Conservation (phyloP, 1,140 invertebrate species). For the Ceratina japonica region DNA sequence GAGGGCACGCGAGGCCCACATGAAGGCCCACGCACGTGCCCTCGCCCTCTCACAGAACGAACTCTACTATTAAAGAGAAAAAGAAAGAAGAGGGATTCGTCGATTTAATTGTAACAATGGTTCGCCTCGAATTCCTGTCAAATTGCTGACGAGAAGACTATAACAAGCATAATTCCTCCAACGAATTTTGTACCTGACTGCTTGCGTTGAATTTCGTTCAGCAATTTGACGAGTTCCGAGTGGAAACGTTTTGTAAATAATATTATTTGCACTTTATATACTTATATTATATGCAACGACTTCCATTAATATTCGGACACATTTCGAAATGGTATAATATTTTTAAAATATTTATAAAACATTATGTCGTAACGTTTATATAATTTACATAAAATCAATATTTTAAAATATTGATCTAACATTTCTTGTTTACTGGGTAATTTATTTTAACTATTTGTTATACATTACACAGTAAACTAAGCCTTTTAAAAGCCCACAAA, state of each 20-base stretch:
- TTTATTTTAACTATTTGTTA: no score
- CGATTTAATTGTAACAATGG: background rate
- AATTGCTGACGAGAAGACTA: slow-evolving; percentile 6
- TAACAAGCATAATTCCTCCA: background rate
- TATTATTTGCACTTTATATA: background rate
- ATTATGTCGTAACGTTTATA: no score
- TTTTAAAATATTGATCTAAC: no score
- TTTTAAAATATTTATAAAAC: no score
- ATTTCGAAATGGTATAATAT: no score
- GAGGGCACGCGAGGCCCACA: slow-evolving; percentile 70
- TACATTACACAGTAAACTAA: no score
- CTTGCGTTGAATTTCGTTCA: background rate
- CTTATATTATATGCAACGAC: no score
- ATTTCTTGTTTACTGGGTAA: no score
- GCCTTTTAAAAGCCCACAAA: no score
- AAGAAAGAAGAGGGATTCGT: background rate
- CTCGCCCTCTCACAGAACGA: slow-evolving; percentile 41
- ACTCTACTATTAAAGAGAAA: slow-evolving; percentile 22
- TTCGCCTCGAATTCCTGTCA: background rate
- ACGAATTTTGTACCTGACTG: slow-evolving; percentile 35
- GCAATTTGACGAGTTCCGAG: background rate
- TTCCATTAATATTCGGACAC: no score
- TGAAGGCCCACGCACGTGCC: slow-evolving; percentile 70
- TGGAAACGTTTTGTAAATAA: slow-evolving; percentile 28
- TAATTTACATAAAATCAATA: no score